Percentiles rank a stretch among this genome's conserved stretches.
phyloP scores from a whole-genome alignment of 2,113 vertebrate species.

The Leptobrachium ailaonicum region DNA sequence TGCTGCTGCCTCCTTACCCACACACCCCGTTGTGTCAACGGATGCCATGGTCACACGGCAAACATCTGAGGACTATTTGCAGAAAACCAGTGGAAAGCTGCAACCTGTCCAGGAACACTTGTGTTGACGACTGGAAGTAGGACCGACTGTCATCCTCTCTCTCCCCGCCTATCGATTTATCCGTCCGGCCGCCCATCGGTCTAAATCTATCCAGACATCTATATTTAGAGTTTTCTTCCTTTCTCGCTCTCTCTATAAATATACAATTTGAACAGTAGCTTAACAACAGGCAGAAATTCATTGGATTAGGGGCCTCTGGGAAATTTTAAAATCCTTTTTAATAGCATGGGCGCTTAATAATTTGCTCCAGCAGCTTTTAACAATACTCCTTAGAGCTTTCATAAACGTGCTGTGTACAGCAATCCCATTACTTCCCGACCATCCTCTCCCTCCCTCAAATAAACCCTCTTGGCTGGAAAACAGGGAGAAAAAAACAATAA shows the following conservation, averaged over 20 bases:
- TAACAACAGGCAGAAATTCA: conserved; percentile 44
- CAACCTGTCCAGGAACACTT: too few species aligned
- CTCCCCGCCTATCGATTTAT: too few species aligned
- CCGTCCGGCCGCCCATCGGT: too few species aligned
- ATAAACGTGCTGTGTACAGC: conserved; percentile 29
- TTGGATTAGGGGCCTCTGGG: conserved; percentile 47
- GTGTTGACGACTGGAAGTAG: too few species aligned
- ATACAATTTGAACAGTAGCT: conserved; percentile 46
- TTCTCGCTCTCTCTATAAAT: background rate
- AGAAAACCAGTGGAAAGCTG: too few species aligned
- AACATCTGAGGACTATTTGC: too few species aligned
- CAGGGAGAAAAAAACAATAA: conserved; percentile 34
- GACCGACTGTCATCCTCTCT: too few species aligned
- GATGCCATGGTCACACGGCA: too few species aligned
- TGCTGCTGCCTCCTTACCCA: too few species aligned
- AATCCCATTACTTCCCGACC: conserved; percentile 27
- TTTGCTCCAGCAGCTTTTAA: conserved; percentile 41
- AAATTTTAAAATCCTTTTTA: conserved; percentile 46
- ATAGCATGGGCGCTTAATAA: conserved; percentile 43
- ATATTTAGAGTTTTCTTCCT: too few species aligned
- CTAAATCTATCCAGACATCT: too few species aligned
- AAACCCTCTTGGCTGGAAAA: conserved; percentile 33
- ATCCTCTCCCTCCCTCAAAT: conserved; percentile 30
- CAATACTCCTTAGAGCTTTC: conserved; percentile 42
- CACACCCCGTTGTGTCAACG: too few species aligned